phyloP scores from a whole-genome alignment of 2,888 invertebrate genomes.

The Trachelus iudaicus region DNA sequence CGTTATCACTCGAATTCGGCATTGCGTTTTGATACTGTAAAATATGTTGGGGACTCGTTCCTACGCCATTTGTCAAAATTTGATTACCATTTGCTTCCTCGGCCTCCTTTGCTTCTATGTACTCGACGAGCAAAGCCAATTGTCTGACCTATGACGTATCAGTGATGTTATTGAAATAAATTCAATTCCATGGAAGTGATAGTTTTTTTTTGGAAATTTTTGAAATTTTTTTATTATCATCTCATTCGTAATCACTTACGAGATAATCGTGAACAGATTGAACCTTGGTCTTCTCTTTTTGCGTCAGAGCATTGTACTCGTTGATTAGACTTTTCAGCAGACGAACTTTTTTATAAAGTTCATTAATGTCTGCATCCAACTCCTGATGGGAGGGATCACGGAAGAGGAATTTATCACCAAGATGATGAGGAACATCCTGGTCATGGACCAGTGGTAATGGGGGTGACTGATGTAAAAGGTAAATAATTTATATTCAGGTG shows the following conservation, averaged over 20 bases:
- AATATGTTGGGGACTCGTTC: conserved; percentile 8
- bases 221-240: background rate
- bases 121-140: conserved; percentile 35
- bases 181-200: too few species aligned
- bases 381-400: conserved; percentile 6
- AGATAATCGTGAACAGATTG: conserved; percentile 51
- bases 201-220: too few species aligned
- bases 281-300: conserved; percentile 47
- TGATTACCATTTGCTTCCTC: conserved; percentile 16
- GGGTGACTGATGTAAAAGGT: conserved; percentile 25
- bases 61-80: background rate
- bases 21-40: conserved; percentile 26
- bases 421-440: conserved; percentile 7
- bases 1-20: conserved; percentile 4
- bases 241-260: conserved; percentile 27
- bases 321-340: conserved; percentile 44
- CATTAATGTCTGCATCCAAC: conserved; percentile 22
- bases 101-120: conserved; percentile 38
- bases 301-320: conserved; percentile 44
- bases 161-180: background rate
- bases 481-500: background rate
- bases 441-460: conserved; percentile 23
- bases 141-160: conserved; percentile 32
- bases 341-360: conserved; percentile 41
- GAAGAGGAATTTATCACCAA: conserved; percentile 37